Conservation (phyloP, 2,888 invertebrate genomes). For the Strigamia transsilvanica region DNA sequence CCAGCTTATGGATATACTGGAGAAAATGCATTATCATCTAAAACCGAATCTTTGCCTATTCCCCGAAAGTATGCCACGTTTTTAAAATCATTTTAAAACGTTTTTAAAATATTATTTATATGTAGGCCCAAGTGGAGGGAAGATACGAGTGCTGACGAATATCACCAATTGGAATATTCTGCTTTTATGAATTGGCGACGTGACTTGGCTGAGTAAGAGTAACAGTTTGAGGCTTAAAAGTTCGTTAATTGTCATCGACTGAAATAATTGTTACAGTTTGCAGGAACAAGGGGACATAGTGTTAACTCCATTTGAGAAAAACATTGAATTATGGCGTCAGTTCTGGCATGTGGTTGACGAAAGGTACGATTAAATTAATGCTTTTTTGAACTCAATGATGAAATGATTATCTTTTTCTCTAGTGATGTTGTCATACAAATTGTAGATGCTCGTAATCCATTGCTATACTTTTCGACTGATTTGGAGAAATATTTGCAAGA, state of each 20-base stretch:
- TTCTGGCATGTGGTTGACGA: constrained; percentile 98
- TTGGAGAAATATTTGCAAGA: constrained; percentile 86
- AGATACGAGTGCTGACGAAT: constrained; percentile 79
- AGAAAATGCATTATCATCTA: background rate
- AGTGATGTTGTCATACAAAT: constrained; percentile 94
- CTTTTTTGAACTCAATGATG: background rate
- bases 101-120: constrained; percentile 61
- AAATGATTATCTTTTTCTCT: constrained; percentile 54
- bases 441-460: constrained; percentile 94
- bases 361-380: constrained; percentile 62
- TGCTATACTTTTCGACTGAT: constrained; percentile 91
- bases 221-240: background rate
- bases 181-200: constrained; percentile 91
- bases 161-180: constrained; percentile 80
- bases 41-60: constrained; percentile 3
- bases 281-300: constrained; percentile 82
- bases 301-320: constrained; percentile 96
- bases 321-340: constrained; percentile 97
- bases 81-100: background rate
- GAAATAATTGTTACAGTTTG: constrained; percentile 62
- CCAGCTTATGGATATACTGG: background rate
- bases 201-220: constrained; percentile 72
- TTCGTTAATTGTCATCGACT: background rate
- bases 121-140: constrained; percentile 79
- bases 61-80: background rate